Conservation (phyloP, 2,797 vertebrate species). For the Muscicapa striata region DNA sequence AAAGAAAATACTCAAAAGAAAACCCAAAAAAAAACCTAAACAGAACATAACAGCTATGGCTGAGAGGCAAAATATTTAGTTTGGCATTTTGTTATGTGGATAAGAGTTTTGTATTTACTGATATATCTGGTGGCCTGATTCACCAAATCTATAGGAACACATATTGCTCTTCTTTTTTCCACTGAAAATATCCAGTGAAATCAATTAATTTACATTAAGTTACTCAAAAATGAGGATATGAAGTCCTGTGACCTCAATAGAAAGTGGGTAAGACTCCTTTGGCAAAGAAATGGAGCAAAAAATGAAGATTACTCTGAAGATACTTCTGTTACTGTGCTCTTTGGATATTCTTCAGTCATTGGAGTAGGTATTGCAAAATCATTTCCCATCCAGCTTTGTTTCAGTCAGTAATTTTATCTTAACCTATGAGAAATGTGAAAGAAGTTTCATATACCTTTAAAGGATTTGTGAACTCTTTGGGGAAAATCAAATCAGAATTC, state of each 20-base stretch:
- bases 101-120: background rate
- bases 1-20: background rate
- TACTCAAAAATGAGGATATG: background rate
- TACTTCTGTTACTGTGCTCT: background rate
- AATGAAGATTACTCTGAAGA: background rate
- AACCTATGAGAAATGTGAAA: background rate
- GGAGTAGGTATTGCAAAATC: background rate
- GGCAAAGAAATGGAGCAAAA: background rate
- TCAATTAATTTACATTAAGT: background rate
- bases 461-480: background rate
- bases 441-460: background rate
- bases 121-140: background rate
- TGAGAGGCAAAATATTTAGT: background rate
- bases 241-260: background rate
- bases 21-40: rapidly evolving
- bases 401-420: background rate
- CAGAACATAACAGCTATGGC: background rate
- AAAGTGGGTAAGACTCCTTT: background rate
- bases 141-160: background rate
- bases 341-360: background rate
- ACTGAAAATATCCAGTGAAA: background rate
- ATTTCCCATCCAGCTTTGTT: background rate
- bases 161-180: background rate
- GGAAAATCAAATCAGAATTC: constrained; percentile 20
- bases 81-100: background rate